Conservation (phyloP, 2,113 vertebrate genomes). For the Oreotrochilus melanogaster region DNA sequence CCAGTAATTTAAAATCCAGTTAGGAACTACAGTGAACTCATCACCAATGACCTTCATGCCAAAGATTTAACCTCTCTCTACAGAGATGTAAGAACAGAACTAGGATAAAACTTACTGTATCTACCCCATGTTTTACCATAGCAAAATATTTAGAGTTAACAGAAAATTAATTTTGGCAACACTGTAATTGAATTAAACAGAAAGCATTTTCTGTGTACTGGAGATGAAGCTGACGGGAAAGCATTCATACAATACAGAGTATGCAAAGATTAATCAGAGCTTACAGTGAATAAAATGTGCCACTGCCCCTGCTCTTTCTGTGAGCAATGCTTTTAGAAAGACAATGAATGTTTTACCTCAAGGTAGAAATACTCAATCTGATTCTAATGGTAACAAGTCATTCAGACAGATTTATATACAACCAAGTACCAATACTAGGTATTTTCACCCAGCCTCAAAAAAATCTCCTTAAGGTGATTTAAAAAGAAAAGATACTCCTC, state of each 20-base stretch:
- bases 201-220: conserved; percentile 21
- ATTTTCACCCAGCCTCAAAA: background rate
- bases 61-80: background rate
- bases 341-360: background rate
- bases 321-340: background rate
- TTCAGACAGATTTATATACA: background rate
- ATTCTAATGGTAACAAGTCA: background rate
- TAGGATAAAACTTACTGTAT: background rate
- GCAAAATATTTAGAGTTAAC: conserved; percentile 64
- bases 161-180: conserved; percentile 73
- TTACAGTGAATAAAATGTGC: background rate
- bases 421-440: background rate
- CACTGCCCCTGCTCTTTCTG: background rate
- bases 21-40: background rate
- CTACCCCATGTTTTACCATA: conserved; percentile 49
- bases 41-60: background rate
- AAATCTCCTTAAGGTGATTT: background rate
- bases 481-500: background rate
- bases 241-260: background rate
- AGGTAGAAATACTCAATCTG: background rate
- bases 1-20: background rate
- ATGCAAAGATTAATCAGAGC: background rate
- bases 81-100: background rate
- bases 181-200: conserved; percentile 63
- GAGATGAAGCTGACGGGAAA: background rate